A percentile compares a stretch with the other conserved stretches of the same genome.
Conservation (phyloP, 1,140 invertebrate species). For the Matsumurasca onukii region DNA sequence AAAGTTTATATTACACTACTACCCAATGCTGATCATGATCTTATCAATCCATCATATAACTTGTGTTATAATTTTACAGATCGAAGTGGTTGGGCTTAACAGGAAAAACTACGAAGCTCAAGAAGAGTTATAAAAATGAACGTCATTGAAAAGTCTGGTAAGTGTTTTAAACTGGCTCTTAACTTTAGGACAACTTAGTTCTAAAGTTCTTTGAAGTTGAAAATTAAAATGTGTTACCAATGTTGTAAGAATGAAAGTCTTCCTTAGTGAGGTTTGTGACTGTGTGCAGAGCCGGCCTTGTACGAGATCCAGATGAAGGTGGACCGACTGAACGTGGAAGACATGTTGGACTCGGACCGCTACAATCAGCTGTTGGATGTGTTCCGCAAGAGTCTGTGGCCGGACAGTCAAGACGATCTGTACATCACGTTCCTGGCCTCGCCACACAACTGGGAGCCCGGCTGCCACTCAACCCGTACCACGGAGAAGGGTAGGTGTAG, state of each 20-base stretch:
- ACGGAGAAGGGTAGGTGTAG: constrained; percentile 78
- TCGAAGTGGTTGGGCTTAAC: constrained; percentile 77
- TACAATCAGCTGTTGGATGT: constrained; percentile 73
- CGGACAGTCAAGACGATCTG: constrained; percentile 59
- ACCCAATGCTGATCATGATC: no score
- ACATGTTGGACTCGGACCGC: constrained; percentile 67
- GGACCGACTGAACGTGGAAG: constrained; percentile 83
- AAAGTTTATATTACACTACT: no score
- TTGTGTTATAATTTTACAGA: no score
- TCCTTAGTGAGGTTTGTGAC: not conserved
- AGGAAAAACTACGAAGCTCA: constrained; percentile 74
- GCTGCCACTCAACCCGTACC: constrained; percentile 73
- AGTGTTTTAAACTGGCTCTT: constrained; percentile 25
- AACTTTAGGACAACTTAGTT: no score
- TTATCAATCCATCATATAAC: no score
- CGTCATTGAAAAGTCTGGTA: constrained; percentile 57
- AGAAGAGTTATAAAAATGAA: constrained; percentile 62
- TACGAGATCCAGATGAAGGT: constrained; percentile 86
- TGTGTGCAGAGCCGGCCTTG: constrained; percentile 57
- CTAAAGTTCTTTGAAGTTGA: no score
- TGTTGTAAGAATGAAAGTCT: not conserved
- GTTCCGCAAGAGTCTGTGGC: constrained; percentile 61
- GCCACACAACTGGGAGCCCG: constrained; percentile 80
- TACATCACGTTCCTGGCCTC: constrained; percentile 82
- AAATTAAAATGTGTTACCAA: not conserved